phyloP scores from a whole-genome alignment of 2,888 invertebrate genomes.

The Notodonta dromedarius region DNA sequence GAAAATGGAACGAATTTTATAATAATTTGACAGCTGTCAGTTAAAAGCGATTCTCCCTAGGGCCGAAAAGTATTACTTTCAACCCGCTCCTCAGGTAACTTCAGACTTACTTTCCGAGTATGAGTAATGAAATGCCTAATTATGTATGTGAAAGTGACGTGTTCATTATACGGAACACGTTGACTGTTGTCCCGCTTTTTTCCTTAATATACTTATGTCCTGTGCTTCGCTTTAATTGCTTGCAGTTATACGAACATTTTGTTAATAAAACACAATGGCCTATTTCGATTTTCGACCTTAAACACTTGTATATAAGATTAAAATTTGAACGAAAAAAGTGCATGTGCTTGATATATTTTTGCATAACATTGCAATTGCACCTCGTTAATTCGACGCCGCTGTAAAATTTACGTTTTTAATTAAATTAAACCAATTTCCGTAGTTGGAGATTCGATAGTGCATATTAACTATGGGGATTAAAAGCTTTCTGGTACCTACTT shows the following conservation, averaged over 20 bases:
- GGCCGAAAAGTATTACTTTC: no score
- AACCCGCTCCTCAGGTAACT: no score
- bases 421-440: constrained; percentile 4
- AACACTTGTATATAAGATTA: neutral
- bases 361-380: neutral
- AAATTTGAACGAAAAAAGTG: neutral
- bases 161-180: neutral
- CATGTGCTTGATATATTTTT: neutral
- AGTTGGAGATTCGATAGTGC: neutral
- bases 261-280: neutral
- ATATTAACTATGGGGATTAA: neutral
- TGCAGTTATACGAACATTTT: neutral
- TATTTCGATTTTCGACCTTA: neutral
- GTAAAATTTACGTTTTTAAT: constrained; percentile 5
- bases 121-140: no score
- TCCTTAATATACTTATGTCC: neutral
- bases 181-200: neutral
- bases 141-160: neutral
- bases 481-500: no score
- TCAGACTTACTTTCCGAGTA: no score
- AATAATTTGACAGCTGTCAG: no score
- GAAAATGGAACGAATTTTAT: no score
- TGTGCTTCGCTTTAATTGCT: constrained; percentile 1
- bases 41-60: no score
- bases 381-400: neutral